These are phyloP conservation scores for Falco punctatus DNA, from an alignment of 2,113 vertebrate species.

Conservation along the genomic window DNA sequence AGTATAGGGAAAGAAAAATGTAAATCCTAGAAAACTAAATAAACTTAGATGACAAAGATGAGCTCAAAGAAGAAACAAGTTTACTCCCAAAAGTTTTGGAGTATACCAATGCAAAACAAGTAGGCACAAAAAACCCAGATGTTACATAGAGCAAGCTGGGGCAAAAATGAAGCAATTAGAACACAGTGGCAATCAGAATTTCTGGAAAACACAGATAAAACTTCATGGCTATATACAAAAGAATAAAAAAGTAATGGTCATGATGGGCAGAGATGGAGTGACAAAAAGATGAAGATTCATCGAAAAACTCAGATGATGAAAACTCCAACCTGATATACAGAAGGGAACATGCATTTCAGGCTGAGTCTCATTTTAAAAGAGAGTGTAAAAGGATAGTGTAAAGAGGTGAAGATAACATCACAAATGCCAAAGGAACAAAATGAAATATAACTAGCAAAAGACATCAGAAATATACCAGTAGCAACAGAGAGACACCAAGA, in stretches of 20 bases:
- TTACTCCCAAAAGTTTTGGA: background rate
- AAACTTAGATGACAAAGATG: background rate
- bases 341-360: background rate
- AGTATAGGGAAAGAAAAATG: background rate
- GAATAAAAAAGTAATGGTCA: background rate
- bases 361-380: background rate
- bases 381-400: background rate
- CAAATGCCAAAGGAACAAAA: constrained; percentile 18
- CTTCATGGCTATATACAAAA: background rate
- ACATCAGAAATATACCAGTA: background rate
- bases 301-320: background rate
- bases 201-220: background rate
- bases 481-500: background rate
- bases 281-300: background rate
- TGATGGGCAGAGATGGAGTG: background rate
- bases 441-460: background rate
- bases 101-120: background rate
- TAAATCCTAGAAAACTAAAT: background rate
- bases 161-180: background rate
- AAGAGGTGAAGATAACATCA: constrained; percentile 21
- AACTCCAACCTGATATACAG: background rate
- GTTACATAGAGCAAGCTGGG: background rate
- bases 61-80: background rate
- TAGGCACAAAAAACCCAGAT: background rate
- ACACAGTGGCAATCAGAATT: background rate